Percentiles rank a stretch among this genome's conserved stretches.
Conservation (phyloP, 2,113 vertebrate species). For the Cochlearius cochlearius region DNA sequence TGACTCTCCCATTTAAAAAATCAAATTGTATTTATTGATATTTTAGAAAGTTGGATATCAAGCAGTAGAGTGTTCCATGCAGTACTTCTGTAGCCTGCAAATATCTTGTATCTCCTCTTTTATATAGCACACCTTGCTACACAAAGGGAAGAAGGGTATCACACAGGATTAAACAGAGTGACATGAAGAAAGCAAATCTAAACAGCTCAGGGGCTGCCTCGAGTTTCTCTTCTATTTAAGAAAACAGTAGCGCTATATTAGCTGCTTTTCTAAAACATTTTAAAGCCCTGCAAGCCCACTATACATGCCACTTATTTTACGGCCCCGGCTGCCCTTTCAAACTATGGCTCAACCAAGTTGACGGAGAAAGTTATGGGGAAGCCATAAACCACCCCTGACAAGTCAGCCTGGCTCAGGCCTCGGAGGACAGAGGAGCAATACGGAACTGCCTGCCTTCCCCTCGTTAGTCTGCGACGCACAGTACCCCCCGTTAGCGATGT, state of each 20-base stretch:
- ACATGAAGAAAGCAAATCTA: background rate
- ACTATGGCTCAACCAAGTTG: background rate
- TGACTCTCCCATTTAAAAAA: background rate
- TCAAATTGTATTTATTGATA: background rate
- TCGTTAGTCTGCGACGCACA: background rate
- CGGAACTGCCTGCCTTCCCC: accelerated
- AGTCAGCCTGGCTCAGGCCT: background rate
- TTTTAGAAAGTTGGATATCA: background rate
- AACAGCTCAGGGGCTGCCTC: background rate
- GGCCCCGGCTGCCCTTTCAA: background rate
- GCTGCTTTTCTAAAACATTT: background rate
- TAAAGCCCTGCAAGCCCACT: background rate
- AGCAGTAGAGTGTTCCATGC: background rate
- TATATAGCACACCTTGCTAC: background rate
- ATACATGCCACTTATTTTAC: background rate
- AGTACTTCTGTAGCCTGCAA: background rate
- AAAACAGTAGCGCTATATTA: background rate
- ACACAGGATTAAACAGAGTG: background rate
- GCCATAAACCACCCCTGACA: background rate
- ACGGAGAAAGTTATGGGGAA: background rate
- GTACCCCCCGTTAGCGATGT: background rate
- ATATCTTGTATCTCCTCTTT: background rate
- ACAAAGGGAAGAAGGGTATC: background rate
- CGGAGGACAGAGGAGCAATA: background rate
- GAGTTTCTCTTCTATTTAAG: background rate